Evolutionary conservation across 2,888 invertebrate genomes (phyloP).

Genomic region (Philhelius pedissequus): DNA sequence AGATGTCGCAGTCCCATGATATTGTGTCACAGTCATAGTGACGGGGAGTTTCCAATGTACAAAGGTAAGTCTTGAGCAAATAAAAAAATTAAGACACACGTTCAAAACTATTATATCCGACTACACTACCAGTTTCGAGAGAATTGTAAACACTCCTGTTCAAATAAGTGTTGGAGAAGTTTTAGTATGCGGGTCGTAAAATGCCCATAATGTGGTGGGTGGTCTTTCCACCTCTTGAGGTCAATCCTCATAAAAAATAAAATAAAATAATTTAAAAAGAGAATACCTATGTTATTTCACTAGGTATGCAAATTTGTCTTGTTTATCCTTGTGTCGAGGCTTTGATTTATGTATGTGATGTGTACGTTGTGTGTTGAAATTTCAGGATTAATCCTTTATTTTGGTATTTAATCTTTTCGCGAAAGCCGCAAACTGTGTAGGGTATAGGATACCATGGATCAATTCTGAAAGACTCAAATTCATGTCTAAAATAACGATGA

Average conservation of each 20-base stretch:
- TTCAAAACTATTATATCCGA: not conserved
- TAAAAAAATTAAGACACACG: not conserved
- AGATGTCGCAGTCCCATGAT: constrained; percentile 87
- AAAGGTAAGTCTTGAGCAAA: constrained; percentile 82
- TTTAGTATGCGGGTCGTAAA: not conserved
- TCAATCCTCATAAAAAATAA: not conserved
- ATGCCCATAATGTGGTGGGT: not conserved
- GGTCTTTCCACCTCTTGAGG: not conserved
- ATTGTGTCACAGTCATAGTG: constrained; percentile 91
- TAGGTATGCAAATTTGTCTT: not conserved
- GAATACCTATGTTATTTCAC: not conserved
- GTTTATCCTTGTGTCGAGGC: not conserved
- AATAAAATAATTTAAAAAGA: not conserved
- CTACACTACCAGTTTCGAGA: too few species aligned
- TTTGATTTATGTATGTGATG: constrained; percentile 28
- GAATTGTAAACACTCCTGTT: not conserved
- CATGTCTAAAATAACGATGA: too few species aligned
- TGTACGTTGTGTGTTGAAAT: not conserved
- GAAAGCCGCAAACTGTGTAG: not conserved
- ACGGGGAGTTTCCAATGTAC: constrained; percentile 91
- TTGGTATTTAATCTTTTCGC: not conserved
- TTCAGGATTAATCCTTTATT: constrained; percentile 17
- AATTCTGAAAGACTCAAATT: not conserved
- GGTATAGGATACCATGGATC: not conserved
- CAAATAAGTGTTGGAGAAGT: not conserved